phyloP scores from a whole-genome alignment of 1,140 invertebrate genomes.

The Helicoverpa armigera region DNA sequence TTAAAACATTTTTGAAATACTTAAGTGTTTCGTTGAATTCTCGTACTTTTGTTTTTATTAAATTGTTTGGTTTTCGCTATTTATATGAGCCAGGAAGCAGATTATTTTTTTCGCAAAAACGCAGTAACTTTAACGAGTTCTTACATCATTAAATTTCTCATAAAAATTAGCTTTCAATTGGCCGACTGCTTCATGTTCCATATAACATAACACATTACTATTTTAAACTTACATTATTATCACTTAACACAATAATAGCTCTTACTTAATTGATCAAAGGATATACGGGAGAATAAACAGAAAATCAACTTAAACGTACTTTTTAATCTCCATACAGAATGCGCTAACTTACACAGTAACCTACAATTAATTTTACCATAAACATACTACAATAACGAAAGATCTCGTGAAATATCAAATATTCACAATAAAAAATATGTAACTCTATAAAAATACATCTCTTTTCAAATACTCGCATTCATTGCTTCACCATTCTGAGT shows the following conservation, averaged over 20 bases:
- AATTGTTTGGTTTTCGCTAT: background rate
- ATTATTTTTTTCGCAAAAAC: too few species aligned
- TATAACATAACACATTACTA: slow-evolving; percentile 11
- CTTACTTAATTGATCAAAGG: slow-evolving; percentile 15
- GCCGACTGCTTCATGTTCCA: background rate
- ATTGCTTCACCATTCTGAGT: slow-evolving; percentile 35
- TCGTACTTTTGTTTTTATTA: slow-evolving; percentile 56
- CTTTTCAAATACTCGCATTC: slow-evolving; percentile 45
- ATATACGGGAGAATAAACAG: background rate
- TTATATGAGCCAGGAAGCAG: background rate
- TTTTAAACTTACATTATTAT: background rate
- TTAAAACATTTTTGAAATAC: slow-evolving; percentile 27
- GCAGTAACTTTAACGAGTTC: too few species aligned
- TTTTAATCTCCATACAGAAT: background rate
- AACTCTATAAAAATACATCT: slow-evolving; percentile 63
- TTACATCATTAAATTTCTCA: too few species aligned
- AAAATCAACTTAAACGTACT: background rate
- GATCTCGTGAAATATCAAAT: slow-evolving; percentile 56
- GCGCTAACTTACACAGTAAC: background rate
- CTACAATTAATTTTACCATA: slow-evolving; percentile 29
- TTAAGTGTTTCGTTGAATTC: slow-evolving; percentile 54
- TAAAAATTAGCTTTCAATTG: too few species aligned
- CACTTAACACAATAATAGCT: slow-evolving; percentile 25
- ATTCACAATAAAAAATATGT: slow-evolving; percentile 53
- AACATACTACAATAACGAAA: slow-evolving; percentile 49